Evolutionary conservation across 2,888 invertebrate genomes (phyloP).

Genomic region (Stegophylla sp.): DNA sequence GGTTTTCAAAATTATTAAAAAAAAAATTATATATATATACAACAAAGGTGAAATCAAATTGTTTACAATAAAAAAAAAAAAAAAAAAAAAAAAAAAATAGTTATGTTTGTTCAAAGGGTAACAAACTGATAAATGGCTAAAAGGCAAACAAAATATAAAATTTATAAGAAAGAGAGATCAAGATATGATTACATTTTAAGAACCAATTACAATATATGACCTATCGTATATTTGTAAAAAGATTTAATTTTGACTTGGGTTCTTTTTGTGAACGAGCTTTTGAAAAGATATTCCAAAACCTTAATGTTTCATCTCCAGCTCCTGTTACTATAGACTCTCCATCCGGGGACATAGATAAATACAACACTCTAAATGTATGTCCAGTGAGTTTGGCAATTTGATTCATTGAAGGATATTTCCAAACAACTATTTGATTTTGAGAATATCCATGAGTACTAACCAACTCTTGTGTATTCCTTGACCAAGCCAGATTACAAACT

Average conservation of each 20-base stretch:
- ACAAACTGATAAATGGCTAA: conserved; percentile 51
- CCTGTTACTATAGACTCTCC: conserved; percentile 99
- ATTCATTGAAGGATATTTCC: conserved; percentile 97
- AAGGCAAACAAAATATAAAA: conserved; percentile 56
- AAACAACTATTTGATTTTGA: conserved; percentile 97
- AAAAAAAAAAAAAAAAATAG: conserved; percentile 40
- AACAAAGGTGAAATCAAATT: conserved; percentile 48
- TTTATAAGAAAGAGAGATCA: conserved; percentile 58
- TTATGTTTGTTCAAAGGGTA: conserved; percentile 57
- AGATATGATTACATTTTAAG: conserved; percentile 38
- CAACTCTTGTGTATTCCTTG: conserved; percentile 95
- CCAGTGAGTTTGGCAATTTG: conserved; percentile 93
- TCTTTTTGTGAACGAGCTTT: conserved; percentile 68
- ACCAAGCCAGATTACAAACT: conserved; percentile 98
- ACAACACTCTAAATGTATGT: conserved; percentile 93
- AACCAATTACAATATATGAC: conserved; percentile 28
- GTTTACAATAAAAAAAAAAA: conserved; percentile 42
- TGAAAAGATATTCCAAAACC: conserved; percentile 99
- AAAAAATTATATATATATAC: conserved; percentile 7
- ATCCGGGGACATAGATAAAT: conserved; percentile 95
- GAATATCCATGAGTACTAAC: conserved; percentile 97
- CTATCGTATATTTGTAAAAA: conserved; percentile 60
- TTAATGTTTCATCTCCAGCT: conserved; percentile 95
- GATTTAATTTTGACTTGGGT: conserved; percentile 60
- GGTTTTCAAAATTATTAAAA: conserved; percentile 35